Base-by-base conservation (phyloP, 2,113 vertebrate genomes). In the Actinemys pallida region DNA sequence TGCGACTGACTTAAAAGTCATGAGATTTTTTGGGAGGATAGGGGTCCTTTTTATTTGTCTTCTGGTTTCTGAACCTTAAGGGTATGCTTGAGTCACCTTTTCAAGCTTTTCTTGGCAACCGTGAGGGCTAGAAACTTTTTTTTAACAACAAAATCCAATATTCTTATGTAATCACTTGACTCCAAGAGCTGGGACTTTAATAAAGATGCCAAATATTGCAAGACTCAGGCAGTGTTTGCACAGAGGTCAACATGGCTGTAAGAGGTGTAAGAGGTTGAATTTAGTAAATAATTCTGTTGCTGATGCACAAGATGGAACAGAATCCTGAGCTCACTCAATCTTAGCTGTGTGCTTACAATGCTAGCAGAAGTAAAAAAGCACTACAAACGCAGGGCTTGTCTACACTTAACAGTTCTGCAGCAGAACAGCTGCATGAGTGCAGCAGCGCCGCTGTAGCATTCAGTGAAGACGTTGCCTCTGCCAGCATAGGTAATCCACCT, bases 271-370 rank as follows among this genome's bases (percentile, higher is more conserved):
- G 17, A 5, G n/a, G 20, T 20, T 92, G 10, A 81, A 84, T 86
- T 75, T 93, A 81, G 80, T 87, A 86, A 91, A 88, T 92, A 88
- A 50, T 83, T 84, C 83, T 92, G 81, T 53, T 79, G 81, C 2
- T 83, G 79, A 83, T 82, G 91, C 57, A 85, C 29, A n/a, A 86
- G 19, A 25, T 87, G 81, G 92, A 93, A 95, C 62, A 53, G 92
- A 88, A 79, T 6, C 45, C 54, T 83, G 90, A 86, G 49, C 89
- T 94, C 0, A 0, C 19, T 88, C 75, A 90, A 57, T 6, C 76
- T 92, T 42, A 87, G 12, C 56, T 78, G 83, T 94, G 62, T 83
- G 62, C 88, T 92, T 75, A 17, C 79, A 92, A 84, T 53, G 10
- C 57, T 84, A 53, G 92, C 1, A 1, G 27, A 84, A 84, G 35